Conservation (phyloP, 1,140 invertebrate genomes). For the Heliconius himera region DNA sequence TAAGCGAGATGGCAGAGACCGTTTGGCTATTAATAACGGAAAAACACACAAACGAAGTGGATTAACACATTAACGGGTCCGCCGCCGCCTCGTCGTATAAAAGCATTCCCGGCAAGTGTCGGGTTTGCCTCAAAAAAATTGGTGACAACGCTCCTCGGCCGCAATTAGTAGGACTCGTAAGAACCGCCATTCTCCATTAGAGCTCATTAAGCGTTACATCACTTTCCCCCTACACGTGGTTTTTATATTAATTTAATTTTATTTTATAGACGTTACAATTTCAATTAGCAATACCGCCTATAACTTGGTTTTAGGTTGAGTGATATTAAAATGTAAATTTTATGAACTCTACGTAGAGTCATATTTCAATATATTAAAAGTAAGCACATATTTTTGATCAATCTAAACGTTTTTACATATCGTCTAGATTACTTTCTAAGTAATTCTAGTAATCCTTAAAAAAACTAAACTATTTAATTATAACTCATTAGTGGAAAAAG, state of each 20-base stretch:
- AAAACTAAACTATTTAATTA: not conserved
- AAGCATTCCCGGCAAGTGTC: slow-evolving; percentile 72
- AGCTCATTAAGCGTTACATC: slow-evolving; percentile 25
- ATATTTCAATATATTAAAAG: not conserved
- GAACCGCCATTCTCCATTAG: slow-evolving; percentile 33
- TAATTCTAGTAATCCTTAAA: not conserved
- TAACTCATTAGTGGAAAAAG: not conserved
- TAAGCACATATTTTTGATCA: not conserved
- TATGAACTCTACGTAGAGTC: not conserved
- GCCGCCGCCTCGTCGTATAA: slow-evolving; percentile 59
- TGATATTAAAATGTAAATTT: not conserved
- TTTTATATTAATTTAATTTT: slow-evolving; percentile 10
- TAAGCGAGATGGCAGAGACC: slow-evolving; percentile 48
- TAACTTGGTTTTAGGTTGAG: not conserved
- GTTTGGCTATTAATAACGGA: slow-evolving; percentile 71
- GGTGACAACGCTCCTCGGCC: slow-evolving; percentile 54
- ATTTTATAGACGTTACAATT: slow-evolving; percentile 18
- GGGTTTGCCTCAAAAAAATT: slow-evolving; percentile 50
- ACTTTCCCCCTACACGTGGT: slow-evolving; percentile 5
- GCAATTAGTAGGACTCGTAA: slow-evolving; percentile 58
- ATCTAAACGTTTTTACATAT: not conserved
- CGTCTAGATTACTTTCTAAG: not conserved
- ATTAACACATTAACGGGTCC: slow-evolving; percentile 77
- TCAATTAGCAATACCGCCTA: slow-evolving; percentile 9
- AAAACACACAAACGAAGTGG: slow-evolving; percentile 70